A percentile compares a stretch with the other conserved stretches of the same genome.
Conservation (phyloP, 1,140 invertebrate species). For the Megalopta genalis region DNA sequence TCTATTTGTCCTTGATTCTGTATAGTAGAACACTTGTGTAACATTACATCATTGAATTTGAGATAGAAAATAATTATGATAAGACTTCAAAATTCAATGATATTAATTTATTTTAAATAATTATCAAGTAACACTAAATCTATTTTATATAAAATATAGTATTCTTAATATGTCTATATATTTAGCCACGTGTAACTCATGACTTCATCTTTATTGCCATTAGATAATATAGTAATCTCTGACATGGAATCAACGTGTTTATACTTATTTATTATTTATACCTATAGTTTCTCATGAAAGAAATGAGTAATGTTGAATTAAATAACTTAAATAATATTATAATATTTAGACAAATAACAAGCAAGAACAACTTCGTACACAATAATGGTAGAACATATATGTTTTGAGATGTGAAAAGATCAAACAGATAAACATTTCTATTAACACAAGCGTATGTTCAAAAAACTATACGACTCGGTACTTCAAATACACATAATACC, state of each 20-base stretch:
- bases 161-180: too few relatives aligned
- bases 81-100: not conserved
- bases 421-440: not conserved
- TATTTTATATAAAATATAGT: too few relatives aligned
- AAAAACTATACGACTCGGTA: not conserved
- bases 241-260: too few relatives aligned
- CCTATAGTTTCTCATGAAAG: too few relatives aligned
- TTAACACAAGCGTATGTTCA: not conserved
- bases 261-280: too few relatives aligned
- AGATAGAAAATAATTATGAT: not conserved
- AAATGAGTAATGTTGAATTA: too few relatives aligned
- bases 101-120: not conserved
- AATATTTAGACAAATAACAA: too few relatives aligned
- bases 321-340: too few relatives aligned
- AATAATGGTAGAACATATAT: not conserved
- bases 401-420: constrained; percentile 15
- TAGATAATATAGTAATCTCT: too few relatives aligned
- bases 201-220: too few relatives aligned
- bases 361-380: not conserved
- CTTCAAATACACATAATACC: not conserved
- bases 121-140: not conserved
- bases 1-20: constrained; percentile 2
- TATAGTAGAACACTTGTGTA: constrained; percentile 1
- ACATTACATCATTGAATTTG: not conserved
- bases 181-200: too few relatives aligned